Percentiles rank a stretch among this genome's conserved stretches.
phyloP scores from a whole-genome alignment of 2,888 invertebrate genomes.

The Cephus runcator region DNA sequence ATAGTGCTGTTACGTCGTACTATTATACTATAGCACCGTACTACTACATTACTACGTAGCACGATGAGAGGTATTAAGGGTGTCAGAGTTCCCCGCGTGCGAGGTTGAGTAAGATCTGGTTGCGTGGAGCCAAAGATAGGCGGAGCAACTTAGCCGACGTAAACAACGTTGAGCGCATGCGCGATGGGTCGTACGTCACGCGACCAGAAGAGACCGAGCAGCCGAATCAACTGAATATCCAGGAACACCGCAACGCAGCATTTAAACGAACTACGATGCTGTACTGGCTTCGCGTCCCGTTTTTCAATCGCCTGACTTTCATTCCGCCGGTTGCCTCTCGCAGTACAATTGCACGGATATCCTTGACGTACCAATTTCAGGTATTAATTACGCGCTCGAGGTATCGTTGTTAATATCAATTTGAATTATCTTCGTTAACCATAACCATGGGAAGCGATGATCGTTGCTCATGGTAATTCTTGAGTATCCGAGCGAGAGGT shows the following conservation, averaged over 20 bases:
- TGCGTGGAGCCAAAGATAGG: constrained; percentile 10
- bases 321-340: neutral
- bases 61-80: neutral
- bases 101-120: neutral
- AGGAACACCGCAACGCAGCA: neutral
- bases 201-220: neutral
- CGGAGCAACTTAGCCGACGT: neutral
- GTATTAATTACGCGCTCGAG: neutral
- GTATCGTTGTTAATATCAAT: neutral
- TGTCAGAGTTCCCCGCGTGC: neutral
- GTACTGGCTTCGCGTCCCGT: neutral
- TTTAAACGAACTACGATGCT: neutral
- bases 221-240: neutral
- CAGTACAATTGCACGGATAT: neutral
- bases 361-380: neutral
- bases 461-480: neutral
- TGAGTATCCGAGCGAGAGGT: neutral
- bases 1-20: neutral
- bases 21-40: neutral
- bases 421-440: neutral
- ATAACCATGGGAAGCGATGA: neutral
- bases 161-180: neutral
- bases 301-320: neutral
- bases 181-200: neutral
- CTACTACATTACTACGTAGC: neutral